Conservation (phyloP, 2,113 vertebrate genomes). For the Atherinomorus stipes region DNA sequence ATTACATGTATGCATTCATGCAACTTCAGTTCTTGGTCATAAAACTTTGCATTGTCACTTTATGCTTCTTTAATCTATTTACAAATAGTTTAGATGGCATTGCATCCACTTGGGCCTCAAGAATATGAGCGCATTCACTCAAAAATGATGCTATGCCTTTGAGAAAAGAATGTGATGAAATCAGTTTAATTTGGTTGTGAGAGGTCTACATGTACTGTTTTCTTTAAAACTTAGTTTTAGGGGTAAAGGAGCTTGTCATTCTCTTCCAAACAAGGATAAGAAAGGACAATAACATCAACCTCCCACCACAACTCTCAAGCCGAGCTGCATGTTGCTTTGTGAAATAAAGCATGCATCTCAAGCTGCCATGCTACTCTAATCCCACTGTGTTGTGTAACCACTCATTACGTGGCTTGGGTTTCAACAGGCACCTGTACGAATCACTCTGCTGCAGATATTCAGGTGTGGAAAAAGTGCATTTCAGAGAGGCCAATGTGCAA, state of each 20-base stretch:
- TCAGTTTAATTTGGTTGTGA: background rate
- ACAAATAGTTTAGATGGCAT: conserved; percentile 30
- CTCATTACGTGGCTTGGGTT: conserved; percentile 28
- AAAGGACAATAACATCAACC: conserved; percentile 17
- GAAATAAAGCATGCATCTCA: conserved; percentile 33
- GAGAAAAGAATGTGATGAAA: background rate
- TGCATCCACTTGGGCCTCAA: conserved; percentile 1
- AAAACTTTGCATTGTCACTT: conserved; percentile 17
- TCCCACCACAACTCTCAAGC: conserved; percentile 13
- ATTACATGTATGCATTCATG: conserved; percentile 23
- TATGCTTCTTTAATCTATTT: conserved; percentile 31
- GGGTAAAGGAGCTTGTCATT: background rate
- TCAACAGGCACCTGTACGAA: conserved; percentile 36
- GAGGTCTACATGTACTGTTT: background rate
- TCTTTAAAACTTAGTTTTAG: background rate
- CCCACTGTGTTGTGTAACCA: conserved; percentile 32
- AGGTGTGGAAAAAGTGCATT: background rate
- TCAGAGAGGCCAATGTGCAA: background rate
- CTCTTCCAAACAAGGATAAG: conserved; percentile 2
- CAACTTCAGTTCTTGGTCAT: conserved; percentile 27
- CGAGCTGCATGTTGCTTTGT: conserved; percentile 20
- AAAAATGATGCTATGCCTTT: background rate
- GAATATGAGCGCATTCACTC: conserved; percentile 11
- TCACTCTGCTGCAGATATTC: conserved; percentile 18
- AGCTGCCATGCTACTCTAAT: conserved; percentile 5